Evolutionary conservation across 2,113 vertebrate genomes (phyloP), one percentile per base, ranked within the genome.

Genomic region (human): DNA sequence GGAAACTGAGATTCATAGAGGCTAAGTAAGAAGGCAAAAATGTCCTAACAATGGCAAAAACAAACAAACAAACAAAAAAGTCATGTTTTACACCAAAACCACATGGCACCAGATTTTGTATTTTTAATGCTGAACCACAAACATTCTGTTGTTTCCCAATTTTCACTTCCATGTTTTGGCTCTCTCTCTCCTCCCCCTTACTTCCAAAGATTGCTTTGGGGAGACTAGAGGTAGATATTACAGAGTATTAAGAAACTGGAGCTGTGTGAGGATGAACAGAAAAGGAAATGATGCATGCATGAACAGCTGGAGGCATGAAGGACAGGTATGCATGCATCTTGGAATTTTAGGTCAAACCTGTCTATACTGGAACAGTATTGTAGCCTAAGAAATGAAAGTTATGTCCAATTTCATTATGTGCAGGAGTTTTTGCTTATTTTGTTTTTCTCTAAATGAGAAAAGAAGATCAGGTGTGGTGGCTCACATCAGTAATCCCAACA

Each of bases 1-100:
- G 40, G 12, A 79, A 78, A 90, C n/a, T 55, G 38, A 97, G 27
- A 66, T 32, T 64, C 16, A 80, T 40, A 93, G 30, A 78, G 9
- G 8, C 2, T 32, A 73, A 87, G 20, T 35, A 50, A 30, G 8
- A 10, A 35, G 20, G 1, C 10, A 78, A 97, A 84, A 75, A 14
- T 72, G 13, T 32, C 57, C 8, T 22, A n/a, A 30, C 22, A 70
- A 11, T 22, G 73, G 8, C 22, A 6, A 78, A 40, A 16, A 80
- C 52, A 18, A 81, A 75, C 13, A 66, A 78, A 30, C 7, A 84
- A 66, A 80, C 38, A 79, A 80, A 0, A 48, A 48, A 84, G 5
- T 22, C 7, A 4, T 23, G 25, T 16, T 45, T 61, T 57, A 43
- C 2, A 57, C 9, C 8, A 35, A 50, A 20, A 48, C n/a, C 57